Base-by-base conservation (phyloP, 2,888 invertebrate species). In the Drosophila borealis region DNA sequence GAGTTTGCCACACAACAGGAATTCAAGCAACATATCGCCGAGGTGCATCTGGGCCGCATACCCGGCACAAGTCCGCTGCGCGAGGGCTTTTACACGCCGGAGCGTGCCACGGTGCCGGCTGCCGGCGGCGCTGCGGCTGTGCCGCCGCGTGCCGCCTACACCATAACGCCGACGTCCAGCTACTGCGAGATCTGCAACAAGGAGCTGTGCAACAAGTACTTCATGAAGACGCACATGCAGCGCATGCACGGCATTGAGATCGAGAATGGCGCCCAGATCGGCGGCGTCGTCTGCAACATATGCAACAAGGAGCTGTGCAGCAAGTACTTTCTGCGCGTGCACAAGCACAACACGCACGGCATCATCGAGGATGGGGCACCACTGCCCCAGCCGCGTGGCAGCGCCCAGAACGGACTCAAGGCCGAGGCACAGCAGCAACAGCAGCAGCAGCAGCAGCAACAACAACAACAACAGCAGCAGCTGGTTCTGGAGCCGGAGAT, bases 151-250 rank as follows among this genome's bases (percentile, higher is more conserved):
- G 94, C 44, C 93, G 94, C 95, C 0, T 93, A 94, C 84, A 94
- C 94, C 39, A 89, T 92, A 0, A 95, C 95, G 0, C 95, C 95
- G 0, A 95, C 97, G 2, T 97, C 96, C 71, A 97, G 97, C 90
- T 98, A 98, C 92, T 99, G 99, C 92, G 98, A 98, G 92, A 98
- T 99, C 75, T 99, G 99, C 93, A 98, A 99, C 93, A 99, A 99
- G 93, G 98, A 99, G 93, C 93, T 99, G 82, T 99, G 99, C 94
- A 99, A 99, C 93, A 99, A 99, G 93, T 99, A 99, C 92, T 99
- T 99, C 93, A 97, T 99, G 96, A 98, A 99, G 92, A 99, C 99
- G 1, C 99, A 99, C 93, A 99, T 99, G 98, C 96, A 98, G 91
- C 96, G 98, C 91, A 99, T 99, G 97, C 99, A 98, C 92, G 98